Conservation (phyloP, 2,888 invertebrate species). For the Melikaiella ostensackeni region DNA sequence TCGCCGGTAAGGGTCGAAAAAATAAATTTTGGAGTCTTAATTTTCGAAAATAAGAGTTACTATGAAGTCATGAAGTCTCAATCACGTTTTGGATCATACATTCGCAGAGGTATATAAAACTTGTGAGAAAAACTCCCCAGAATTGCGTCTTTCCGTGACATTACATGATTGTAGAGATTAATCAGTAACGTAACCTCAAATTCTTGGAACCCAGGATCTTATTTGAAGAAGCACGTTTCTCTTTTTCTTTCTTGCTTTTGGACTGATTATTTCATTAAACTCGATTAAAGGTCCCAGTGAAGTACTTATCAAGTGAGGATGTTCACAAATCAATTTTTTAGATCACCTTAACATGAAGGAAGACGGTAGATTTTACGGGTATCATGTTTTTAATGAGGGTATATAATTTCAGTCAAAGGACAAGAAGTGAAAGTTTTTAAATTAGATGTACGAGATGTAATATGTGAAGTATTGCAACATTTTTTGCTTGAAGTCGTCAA, state of each 20-base stretch:
- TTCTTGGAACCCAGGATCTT: slow-evolving; percentile 5
- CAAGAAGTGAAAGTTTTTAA: slow-evolving; percentile 25
- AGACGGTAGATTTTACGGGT: neutral
- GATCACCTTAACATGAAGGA: neutral
- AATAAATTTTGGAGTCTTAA: neutral
- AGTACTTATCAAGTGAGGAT: neutral
- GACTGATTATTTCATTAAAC: slow-evolving; percentile 26
- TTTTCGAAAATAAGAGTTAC: neutral
- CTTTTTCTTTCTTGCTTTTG: slow-evolving; percentile 11
- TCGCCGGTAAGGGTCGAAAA: slow-evolving; percentile 4
- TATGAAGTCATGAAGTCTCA: neutral
- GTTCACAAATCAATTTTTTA: neutral
- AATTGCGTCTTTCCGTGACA: slow-evolving; percentile 34
- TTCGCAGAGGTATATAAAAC: slow-evolving; percentile 2
- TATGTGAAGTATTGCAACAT: slow-evolving; percentile 14
- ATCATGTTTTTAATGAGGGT: neutral
- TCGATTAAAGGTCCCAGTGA: neutral
- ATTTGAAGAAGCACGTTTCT: neutral
- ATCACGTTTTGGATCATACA: neutral
- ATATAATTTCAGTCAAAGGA: slow-evolving; percentile 1
- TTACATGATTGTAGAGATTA: slow-evolving; percentile 13
- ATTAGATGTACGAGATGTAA: slow-evolving; percentile 11
- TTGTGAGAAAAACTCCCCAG: slow-evolving; percentile 1
- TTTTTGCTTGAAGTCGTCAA: neutral
- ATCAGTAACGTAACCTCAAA: slow-evolving; percentile 28